Percentiles rank a stretch among this genome's conserved stretches.
Conservation (phyloP, 2,888 invertebrate genomes). For the Trichopria drosophilae region DNA sequence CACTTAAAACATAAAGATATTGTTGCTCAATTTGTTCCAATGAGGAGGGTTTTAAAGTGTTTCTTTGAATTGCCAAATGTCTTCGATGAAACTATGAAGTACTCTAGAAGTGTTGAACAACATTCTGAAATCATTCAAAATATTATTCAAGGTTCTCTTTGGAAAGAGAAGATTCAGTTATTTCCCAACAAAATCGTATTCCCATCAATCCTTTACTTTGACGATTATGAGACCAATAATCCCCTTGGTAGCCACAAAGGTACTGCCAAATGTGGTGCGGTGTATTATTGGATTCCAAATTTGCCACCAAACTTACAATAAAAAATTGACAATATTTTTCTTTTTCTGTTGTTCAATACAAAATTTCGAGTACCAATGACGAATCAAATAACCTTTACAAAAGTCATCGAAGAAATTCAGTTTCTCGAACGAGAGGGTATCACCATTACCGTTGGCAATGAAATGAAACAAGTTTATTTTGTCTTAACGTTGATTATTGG, state of each 20-base stretch:
- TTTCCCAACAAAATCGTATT: constrained; percentile 18
- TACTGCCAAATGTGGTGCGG: constrained; percentile 30
- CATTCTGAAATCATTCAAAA: constrained; percentile 15
- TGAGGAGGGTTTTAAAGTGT: constrained; percentile 22
- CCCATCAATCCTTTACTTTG: constrained; percentile 28
- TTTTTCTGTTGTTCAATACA: constrained; percentile 28
- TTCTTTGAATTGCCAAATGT: constrained; percentile 28
- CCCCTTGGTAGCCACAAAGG: constrained; percentile 31
- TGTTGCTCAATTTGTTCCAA: constrained; percentile 26
- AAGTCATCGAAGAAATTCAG: constrained; percentile 31
- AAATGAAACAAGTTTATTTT: constrained; percentile 27
- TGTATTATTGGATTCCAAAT: constrained; percentile 27
- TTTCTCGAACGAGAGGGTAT: constrained; percentile 27
- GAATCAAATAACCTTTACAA: constrained; percentile 26
- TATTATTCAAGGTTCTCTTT: constrained; percentile 24
- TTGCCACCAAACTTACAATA: constrained; percentile 29
- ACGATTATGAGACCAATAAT: constrained; percentile 35
- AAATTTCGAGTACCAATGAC: constrained; percentile 21
- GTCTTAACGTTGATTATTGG: constrained; percentile 27
- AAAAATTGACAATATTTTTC: constrained; percentile 31
- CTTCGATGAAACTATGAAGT: constrained; percentile 13
- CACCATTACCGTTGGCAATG: constrained; percentile 15
- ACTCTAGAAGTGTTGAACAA: constrained; percentile 8
- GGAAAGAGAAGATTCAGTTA: constrained; percentile 16
- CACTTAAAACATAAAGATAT: constrained; percentile 14